Evolutionary conservation across 2,113 vertebrate genomes (phyloP).

Genomic region (Trinectes maculatus): DNA sequence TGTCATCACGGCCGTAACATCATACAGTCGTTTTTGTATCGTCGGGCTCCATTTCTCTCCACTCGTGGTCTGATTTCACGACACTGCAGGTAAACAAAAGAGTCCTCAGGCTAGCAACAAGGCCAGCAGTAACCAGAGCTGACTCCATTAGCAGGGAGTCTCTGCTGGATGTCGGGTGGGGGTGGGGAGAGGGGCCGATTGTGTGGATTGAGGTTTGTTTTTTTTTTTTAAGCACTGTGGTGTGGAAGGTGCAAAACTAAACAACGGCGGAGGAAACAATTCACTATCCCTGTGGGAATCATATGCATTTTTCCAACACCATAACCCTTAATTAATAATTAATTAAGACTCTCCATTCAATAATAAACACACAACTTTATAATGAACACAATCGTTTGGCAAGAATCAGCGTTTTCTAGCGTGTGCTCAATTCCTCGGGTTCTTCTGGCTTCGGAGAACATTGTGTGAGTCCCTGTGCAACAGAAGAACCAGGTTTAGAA

Average conservation of each 20-base stretch:
- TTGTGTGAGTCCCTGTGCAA: conserved; percentile 17
- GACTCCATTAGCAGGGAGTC: conserved; percentile 38
- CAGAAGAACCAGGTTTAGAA: conserved; percentile 46
- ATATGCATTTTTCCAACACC: not conserved
- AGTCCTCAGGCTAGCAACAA: conserved; percentile 36
- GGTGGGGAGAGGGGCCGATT: conserved; percentile 38
- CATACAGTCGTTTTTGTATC: not conserved
- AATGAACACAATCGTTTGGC: no score
- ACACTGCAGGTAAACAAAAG: conserved; percentile 52
- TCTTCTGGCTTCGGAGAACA: conserved; percentile 26
- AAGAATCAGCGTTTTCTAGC: conserved; percentile 28
- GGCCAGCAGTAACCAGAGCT: conserved; percentile 50
- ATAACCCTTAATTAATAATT: conserved; percentile 38
- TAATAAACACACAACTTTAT: no score
- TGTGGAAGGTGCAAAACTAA: conserved; percentile 7
- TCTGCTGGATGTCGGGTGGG: conserved; percentile 39
- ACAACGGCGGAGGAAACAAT: conserved; percentile 1
- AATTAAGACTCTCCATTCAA: conserved; percentile 6
- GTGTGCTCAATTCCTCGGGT: conserved; percentile 1
- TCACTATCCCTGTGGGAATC: not conserved
- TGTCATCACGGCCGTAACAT: conserved; percentile 9
- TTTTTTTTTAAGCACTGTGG: conserved; percentile 7
- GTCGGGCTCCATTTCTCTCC: conserved; percentile 15
- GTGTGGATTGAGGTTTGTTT: conserved; percentile 17
- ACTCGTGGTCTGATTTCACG: conserved; percentile 44